Base-by-base conservation (phyloP, 1,140 invertebrate species). In the Psilanteris sp. region DNA sequence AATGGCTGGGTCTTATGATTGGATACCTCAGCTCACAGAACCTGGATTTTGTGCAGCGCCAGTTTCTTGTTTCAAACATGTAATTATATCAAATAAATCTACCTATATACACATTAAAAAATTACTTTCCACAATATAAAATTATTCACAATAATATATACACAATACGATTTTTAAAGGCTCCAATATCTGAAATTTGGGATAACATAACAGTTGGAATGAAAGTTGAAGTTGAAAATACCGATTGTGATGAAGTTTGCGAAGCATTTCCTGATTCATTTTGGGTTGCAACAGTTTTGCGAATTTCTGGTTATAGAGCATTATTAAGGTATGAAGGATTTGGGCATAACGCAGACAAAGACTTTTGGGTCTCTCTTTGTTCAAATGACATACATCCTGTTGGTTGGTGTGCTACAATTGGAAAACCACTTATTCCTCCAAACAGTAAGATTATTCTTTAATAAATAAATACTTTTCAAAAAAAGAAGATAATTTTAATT, bases 331-430 rank as follows among this genome's bases (percentile, higher is more conserved):
- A 97, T 87, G 97, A 98, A 89, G 97, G 97, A 6, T 98, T 97
- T 87, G 96, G 95, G 0, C 91, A 92, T 77, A 96, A 97, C 87
- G 87, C 91, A 22, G 92, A 93, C 4, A 94, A 96, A 85, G 97
- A 98, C 87, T 98, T 98, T 87, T 99, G 97, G 97, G 93, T 98
- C 0, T 97, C 97, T 81, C 89, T 99, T 13, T 97, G 96, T 88
- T 95, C 95, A 36, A 94, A 95, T 50, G 93, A 96, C 81, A 95
- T 99, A 14, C 96, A 98, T 88, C 96, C 96, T 15, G 96, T 99
- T 27, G 97, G 97, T 9, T 98, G 97, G 97, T 98, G 97, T 90
- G 97, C 97, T 1, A 96, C 95, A 0, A 92, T 96, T 72, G 96
- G 96, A 10, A 97, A 97, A 88, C 96, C 96, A 4, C 88, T 98